Percentiles rank a stretch among this genome's conserved stretches.
These are phyloP conservation scores for Drosophila mayaguana DNA, from an alignment of 2,888 invertebrate species.

Conservation along the genomic window DNA sequence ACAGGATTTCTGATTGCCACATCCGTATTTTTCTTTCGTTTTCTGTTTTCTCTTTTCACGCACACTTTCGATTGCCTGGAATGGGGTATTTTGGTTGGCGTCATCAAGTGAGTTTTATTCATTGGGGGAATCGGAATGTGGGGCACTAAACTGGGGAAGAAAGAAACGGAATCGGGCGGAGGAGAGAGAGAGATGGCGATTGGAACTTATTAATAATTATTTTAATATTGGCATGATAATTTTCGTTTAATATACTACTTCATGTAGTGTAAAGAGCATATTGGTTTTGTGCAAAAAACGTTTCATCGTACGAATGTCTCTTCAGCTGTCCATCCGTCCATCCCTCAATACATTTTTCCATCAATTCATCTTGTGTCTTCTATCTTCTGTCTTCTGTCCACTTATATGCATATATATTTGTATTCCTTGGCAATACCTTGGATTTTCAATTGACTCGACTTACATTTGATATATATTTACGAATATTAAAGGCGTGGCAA, in stretches of 20 bases:
- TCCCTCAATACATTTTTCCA: too few relatives aligned
- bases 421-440: too few relatives aligned
- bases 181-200: neutral
- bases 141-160: neutral
- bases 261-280: neutral
- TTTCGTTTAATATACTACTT: neutral
- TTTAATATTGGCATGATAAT: neutral
- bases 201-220: neutral
- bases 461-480: too few relatives aligned
- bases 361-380: too few relatives aligned
- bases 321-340: too few relatives aligned
- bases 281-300: neutral
- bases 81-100: slow-evolving; percentile 13
- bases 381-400: too few relatives aligned
- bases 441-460: too few relatives aligned
- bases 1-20: slow-evolving; percentile 83
- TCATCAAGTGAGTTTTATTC: neutral
- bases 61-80: neutral
- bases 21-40: slow-evolving; percentile 73
- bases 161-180: neutral
- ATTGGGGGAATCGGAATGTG: neutral
- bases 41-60: neutral
- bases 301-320: too few relatives aligned
- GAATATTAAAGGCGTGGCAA: too few relatives aligned
- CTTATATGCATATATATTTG: too few relatives aligned